Evolutionary conservation across 2,797 vertebrate genomes (phyloP), one percentile per base, ranked within the genome.

Genomic region (Esox lucius): DNA sequence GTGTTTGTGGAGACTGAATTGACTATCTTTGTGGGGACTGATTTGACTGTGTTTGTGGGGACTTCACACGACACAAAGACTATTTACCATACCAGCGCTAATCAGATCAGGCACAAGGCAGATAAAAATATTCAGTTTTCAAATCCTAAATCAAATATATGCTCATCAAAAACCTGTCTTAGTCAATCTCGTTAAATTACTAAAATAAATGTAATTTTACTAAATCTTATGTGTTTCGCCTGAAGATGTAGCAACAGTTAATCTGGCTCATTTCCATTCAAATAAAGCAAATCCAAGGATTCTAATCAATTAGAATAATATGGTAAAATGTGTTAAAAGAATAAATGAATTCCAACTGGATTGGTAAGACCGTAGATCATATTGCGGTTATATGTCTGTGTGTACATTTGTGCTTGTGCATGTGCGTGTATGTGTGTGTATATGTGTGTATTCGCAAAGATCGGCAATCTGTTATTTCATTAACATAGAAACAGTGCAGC

Each of bases 401-500:
- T 71, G 31, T 71, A 71, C 61, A 70, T 61, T 61, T 70, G 64
- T 75, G 24, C 42, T 59, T 66, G 61, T 72, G 19, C 73, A 6
- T 22, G 15, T 62, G 12, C 28, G 42, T 66, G 19, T 75, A 59
- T 68, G 42, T 46, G 42, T 28, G 61, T 66, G 49, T 73, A 46
- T 68, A 49, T 74, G 78, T 73, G 42, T 46, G 42, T 46, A 3
- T 8, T 42, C 11, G 42, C 33, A 35, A 4, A 48, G 42, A 22
- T 24, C 51, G 3, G 24, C 48, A 22, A 22, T 33, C 9, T 19
- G 9, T 51, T 53, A 28, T 71, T 33, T 51, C 2, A 33, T 33
- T 56, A 24, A 64, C 68, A 66, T 42, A 77, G 62, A 70, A 73
- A 82, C 56, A 59, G 56, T 59, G 9, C 42, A 46, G 6, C 42